A percentile compares a stretch with the other conserved stretches of the same genome.
These are phyloP conservation scores for Dasypogon diadema DNA, from an alignment of 2,888 invertebrate species.

Conservation along the genomic window DNA sequence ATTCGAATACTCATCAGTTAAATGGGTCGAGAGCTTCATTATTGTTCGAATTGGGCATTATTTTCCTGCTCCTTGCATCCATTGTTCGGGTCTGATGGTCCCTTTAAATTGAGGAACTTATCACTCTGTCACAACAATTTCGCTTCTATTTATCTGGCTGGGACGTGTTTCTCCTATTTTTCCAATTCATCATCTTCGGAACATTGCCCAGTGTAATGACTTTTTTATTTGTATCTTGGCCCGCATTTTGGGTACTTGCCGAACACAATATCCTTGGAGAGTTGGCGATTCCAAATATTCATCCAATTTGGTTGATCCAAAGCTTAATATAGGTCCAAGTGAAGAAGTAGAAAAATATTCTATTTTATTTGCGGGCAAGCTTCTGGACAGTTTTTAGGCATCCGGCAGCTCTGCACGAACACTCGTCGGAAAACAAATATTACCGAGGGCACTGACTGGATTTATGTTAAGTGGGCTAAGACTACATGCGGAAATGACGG, in stretches of 20 bases:
- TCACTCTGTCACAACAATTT: slow-evolving; percentile 43
- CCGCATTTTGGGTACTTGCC: background rate
- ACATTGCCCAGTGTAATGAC: slow-evolving; percentile 31
- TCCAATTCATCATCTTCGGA: slow-evolving; percentile 42
- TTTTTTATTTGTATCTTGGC: slow-evolving; percentile 26
- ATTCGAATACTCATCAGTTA: slow-evolving; percentile 8
- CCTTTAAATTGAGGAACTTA: slow-evolving; percentile 44
- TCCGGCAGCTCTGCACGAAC: background rate
- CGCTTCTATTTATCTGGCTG: slow-evolving; percentile 23
- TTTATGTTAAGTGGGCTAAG: slow-evolving; percentile 16
- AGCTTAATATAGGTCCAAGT: background rate
- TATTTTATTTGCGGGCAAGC: background rate
- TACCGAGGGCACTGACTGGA: slow-evolving; percentile 5
- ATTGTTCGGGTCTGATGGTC: slow-evolving; percentile 15
- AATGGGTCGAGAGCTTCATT: background rate
- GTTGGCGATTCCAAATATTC: slow-evolving; percentile 21
- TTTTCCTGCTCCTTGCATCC: background rate
- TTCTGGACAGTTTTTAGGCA: background rate
- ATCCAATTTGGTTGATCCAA: slow-evolving; percentile 26
- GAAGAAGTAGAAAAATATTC: background rate
- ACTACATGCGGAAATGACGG: slow-evolving; percentile 7
- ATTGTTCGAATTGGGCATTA: background rate
- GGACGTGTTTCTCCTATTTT: slow-evolving; percentile 11
- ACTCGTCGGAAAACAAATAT: slow-evolving; percentile 3
- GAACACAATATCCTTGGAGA: background rate